These are phyloP conservation scores for Myotis myotis DNA, from an alignment of 2,797 vertebrate species.

Conservation along the genomic window DNA sequence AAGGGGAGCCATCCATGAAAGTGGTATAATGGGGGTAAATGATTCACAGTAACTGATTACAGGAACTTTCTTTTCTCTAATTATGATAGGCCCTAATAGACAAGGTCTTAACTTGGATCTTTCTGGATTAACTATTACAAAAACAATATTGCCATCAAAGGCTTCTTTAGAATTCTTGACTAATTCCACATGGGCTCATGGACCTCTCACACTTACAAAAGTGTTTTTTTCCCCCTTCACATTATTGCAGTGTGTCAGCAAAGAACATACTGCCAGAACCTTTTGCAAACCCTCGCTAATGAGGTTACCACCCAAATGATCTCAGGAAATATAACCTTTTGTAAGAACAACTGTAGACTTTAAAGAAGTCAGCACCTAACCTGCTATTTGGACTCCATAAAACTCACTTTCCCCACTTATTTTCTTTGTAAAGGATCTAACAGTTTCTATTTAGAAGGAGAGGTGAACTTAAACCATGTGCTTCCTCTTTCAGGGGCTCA, in stretches of 20 bases:
- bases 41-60: neutral
- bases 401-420: neutral
- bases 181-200: neutral
- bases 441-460: constrained; percentile 23
- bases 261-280: neutral
- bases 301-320: neutral
- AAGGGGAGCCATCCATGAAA: neutral
- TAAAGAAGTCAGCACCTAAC: neutral
- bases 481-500: neutral
- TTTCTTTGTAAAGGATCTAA: neutral
- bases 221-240: neutral
- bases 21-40: neutral
- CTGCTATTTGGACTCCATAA: neutral
- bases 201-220: neutral
- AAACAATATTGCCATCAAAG: neutral
- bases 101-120: neutral
- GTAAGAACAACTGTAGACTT: neutral
- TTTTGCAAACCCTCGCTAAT: neutral
- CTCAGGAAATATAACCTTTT: neutral
- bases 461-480: constrained; percentile 19
- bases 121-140: constrained; percentile 9
- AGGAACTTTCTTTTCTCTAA: neutral
- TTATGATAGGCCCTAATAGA: neutral
- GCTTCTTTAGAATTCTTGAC: neutral
- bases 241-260: neutral